phyloP scores from a whole-genome alignment of 2,113 vertebrate genomes.

The Strix aluco region DNA sequence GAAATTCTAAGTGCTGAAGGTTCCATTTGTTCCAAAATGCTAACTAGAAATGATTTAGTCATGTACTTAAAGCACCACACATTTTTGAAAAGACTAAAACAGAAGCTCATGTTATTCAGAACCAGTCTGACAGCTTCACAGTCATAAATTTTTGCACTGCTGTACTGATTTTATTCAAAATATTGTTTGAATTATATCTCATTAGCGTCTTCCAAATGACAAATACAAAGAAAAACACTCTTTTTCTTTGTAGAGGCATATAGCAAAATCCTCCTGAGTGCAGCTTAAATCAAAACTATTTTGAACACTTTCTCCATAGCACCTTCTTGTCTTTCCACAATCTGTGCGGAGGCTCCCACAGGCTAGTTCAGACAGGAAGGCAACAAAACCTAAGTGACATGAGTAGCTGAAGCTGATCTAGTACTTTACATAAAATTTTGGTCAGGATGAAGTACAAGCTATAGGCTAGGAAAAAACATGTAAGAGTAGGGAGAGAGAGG shows the following conservation, averaged over 20 bases:
- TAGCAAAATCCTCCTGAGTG: background rate
- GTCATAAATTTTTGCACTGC: background rate
- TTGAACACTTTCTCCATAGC: background rate
- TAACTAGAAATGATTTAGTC: background rate
- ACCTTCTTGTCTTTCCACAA: background rate
- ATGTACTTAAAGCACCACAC: background rate
- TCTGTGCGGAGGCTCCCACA: background rate
- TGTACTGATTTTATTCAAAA: slow-evolving; percentile 28
- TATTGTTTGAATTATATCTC: slow-evolving; percentile 10
- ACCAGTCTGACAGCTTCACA: slow-evolving; percentile 30
- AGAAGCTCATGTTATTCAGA: slow-evolving; percentile 49
- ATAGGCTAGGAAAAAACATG: background rate
- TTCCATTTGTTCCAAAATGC: background rate
- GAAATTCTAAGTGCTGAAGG: background rate
- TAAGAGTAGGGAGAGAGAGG: background rate
- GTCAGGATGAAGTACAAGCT: background rate
- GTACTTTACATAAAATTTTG: background rate
- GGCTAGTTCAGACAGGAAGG: background rate
- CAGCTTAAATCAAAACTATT: background rate
- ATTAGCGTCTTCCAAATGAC: background rate
- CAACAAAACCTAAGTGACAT: background rate
- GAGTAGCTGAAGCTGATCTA: background rate
- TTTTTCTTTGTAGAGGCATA: background rate
- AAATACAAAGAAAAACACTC: slow-evolving; percentile 9
- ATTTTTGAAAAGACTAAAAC: slow-evolving; percentile 7